A percentile compares a stretch with the other conserved stretches of the same genome.
These are phyloP conservation scores for Stenopsyche tienmushanensis DNA, from an alignment of 1,140 invertebrate species.

Conservation along the genomic window DNA sequence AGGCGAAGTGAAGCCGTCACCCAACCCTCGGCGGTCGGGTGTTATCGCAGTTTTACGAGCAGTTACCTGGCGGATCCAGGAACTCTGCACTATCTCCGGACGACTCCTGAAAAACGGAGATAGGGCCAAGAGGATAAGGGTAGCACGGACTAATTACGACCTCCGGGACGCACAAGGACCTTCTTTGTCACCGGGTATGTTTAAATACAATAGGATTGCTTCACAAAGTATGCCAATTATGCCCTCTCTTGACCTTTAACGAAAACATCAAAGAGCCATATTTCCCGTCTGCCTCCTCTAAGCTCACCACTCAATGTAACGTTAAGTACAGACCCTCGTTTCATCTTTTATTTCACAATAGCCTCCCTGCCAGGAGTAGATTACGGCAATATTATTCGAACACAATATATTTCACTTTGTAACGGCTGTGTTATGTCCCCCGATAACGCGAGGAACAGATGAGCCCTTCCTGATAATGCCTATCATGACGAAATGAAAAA, in stretches of 20 bases:
- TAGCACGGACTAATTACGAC: background rate
- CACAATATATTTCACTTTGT: too few relatives aligned
- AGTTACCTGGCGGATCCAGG: background rate
- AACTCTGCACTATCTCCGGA: too few relatives aligned
- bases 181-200: background rate
- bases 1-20: background rate
- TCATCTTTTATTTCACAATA: too few relatives aligned
- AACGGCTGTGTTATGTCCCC: too few relatives aligned
- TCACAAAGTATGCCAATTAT: conserved; percentile 12
- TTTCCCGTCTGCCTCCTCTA: background rate
- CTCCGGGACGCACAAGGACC: background rate
- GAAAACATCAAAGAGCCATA: conserved; percentile 2
- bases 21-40: too few relatives aligned
- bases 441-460: too few relatives aligned
- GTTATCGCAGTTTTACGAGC: background rate
- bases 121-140: background rate
- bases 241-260: background rate
- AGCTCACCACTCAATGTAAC: too few relatives aligned
- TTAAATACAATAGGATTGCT: background rate
- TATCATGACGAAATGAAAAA: too few relatives aligned
- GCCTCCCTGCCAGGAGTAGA: too few relatives aligned
- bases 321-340: too few relatives aligned
- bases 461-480: too few relatives aligned
- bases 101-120: background rate
- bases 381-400: too few relatives aligned